Evolutionary conservation across 2,888 invertebrate genomes (phyloP).

Genomic region (Nezara viridula): DNA sequence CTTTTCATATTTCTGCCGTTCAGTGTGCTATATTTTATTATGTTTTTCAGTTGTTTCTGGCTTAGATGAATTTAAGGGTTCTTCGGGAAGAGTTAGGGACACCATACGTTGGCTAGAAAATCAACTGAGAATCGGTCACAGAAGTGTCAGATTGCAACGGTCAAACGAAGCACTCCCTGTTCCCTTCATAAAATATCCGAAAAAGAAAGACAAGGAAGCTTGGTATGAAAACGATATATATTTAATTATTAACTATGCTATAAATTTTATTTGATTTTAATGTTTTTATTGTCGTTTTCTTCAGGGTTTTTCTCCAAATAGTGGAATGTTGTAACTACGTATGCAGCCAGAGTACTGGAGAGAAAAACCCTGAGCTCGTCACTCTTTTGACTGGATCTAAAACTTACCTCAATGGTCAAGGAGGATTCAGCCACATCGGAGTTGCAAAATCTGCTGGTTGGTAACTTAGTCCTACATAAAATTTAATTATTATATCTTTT

Average conservation of each 20-base stretch:
- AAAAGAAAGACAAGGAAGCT: slow-evolving; percentile 80
- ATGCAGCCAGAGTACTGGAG: slow-evolving; percentile 71
- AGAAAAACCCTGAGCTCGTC: slow-evolving; percentile 75
- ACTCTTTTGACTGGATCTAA: slow-evolving; percentile 82
- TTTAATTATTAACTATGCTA: neutral
- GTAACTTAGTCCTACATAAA: slow-evolving; percentile 50
- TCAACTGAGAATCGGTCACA: slow-evolving; percentile 88
- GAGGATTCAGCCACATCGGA: slow-evolving; percentile 81
- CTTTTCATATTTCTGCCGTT: neutral
- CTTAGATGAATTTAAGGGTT: slow-evolving; percentile 89
- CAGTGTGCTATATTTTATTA: slow-evolving; percentile 60
- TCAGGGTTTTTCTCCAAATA: slow-evolving; percentile 81
- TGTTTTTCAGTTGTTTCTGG: slow-evolving; percentile 84
- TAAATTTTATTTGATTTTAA: neutral
- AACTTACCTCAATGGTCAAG: slow-evolving; percentile 67
- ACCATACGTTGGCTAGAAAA: slow-evolving; percentile 94
- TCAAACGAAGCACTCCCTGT: slow-evolving; percentile 83
- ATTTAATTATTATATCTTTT: neutral
- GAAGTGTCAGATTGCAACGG: slow-evolving; percentile 89
- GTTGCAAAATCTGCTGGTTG: slow-evolving; percentile 80
- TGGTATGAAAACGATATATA: slow-evolving; percentile 69
- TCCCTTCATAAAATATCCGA: slow-evolving; percentile 81
- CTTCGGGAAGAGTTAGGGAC: slow-evolving; percentile 86
- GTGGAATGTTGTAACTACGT: slow-evolving; percentile 88
- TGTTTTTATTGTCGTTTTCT: slow-evolving; percentile 61